phyloP scores from a whole-genome alignment of 2,797 vertebrate genomes.

The Phalanger gymnotis region DNA sequence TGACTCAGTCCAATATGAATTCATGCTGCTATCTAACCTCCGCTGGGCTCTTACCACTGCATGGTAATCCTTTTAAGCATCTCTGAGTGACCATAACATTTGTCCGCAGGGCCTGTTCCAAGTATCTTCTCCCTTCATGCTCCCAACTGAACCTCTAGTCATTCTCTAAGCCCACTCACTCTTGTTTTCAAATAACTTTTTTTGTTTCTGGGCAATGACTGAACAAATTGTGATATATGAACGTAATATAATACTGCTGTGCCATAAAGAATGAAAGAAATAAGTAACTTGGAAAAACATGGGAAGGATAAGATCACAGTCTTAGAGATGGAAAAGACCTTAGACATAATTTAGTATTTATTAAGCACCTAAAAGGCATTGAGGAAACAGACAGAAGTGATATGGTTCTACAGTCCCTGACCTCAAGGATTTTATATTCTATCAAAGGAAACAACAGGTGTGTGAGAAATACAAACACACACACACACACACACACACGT shows the following conservation, averaged over 20 bases:
- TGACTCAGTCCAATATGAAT: background rate
- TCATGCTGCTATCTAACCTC: background rate
- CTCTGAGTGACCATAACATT: background rate
- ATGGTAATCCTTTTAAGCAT: background rate
- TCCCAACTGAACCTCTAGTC: background rate
- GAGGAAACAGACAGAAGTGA: background rate
- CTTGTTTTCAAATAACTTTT: background rate
- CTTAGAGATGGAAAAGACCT: background rate
- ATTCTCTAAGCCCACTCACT: background rate
- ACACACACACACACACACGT: background rate
- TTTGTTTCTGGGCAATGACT: background rate
- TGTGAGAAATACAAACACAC: background rate
- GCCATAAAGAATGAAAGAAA: background rate
- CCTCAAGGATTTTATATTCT: background rate
- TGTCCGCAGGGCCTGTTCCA: background rate
- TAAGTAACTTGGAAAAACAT: background rate
- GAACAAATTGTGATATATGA: background rate
- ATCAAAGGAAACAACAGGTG: background rate
- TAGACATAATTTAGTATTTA: background rate
- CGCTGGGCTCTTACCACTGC: background rate
- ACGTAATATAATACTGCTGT: background rate
- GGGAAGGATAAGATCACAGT: background rate
- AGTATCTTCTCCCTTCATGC: background rate
- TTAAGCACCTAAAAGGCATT: background rate
- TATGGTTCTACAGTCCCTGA: background rate